Evolutionary conservation across 2,797 vertebrate species (phyloP), one percentile per base, ranked within the genome.

Genomic region (Arctocebus calabarensis): DNA sequence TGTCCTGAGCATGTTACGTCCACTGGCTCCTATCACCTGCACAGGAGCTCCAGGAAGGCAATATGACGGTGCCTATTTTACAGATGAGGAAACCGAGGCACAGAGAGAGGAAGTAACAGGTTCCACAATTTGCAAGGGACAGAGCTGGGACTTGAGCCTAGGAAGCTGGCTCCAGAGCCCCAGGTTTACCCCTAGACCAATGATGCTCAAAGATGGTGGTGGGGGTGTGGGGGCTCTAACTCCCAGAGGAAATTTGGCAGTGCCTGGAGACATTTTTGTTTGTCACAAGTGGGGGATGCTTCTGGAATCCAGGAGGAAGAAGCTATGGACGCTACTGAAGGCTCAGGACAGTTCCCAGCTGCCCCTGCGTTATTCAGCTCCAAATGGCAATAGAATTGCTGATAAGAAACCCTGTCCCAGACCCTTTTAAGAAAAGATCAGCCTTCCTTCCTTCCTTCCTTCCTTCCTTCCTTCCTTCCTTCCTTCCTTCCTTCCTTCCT

Each of bases 41-140:
- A 7, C 3, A 61, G 86, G n/a, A 90, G 81, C 40, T 66, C 34
- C 57, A 20, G 71, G 34, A 40, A 71, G 61, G 90, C 11, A 5
- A 10, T 3, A 16, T 7, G 37, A 45, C 11, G 43, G 11, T 19
- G 13, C 13, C 82, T 20, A 2, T 40, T 77, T 79, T 37, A 32
- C 83, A 88, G 88, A 88, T 22, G 17, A 59, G 43, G 68, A 66
- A 23, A 61, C 52, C 7, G 82, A 81, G 84, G 74, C 62, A 82
- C 27, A 14, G 12, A 43, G 10, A 8, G 71, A 29, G 13, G n/a
- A 68, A 73, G 17, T 10, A n/a, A 6, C 22, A 92, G 84, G 37
- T 9, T 34, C 40, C 71, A 19, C 23, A 59, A 34, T 32, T 75
- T 25, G n/a, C 52, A 68, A 34, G 86, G 59, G 45, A 19, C 79